Percentiles rank a stretch among this genome's conserved stretches.
phyloP scores from a whole-genome alignment of 1,140 invertebrate genomes.

The Cotesia vestalis region DNA sequence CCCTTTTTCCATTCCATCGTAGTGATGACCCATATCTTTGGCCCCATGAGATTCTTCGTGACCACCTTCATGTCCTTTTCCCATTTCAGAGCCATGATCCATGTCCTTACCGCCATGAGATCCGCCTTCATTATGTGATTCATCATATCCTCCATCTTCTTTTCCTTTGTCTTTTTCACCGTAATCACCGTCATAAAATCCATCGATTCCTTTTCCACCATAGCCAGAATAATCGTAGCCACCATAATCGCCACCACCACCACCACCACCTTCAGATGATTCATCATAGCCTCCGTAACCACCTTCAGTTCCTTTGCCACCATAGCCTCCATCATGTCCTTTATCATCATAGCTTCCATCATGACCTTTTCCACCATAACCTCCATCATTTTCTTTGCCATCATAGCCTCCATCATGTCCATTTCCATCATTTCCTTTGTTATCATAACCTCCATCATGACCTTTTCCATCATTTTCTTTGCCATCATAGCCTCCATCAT shows the following conservation, averaged over 20 bases:
- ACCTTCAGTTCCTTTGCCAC: background rate
- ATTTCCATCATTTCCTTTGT: constrained; percentile 11
- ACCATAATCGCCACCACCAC: background rate
- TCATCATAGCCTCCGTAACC: constrained; percentile 15
- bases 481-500: background rate
- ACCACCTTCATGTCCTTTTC: constrained; percentile 13
- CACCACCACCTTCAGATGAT: background rate
- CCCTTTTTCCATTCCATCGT: background rate
- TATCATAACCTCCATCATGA: background rate
- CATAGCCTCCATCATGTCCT: constrained; percentile 1
- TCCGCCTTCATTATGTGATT: background rate
- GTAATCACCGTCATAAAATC: constrained; percentile 16
- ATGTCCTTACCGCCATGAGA: background rate
- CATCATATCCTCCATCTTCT: background rate
- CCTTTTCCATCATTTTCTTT: background rate
- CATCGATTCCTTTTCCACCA: background rate
- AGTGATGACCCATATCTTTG: background rate
- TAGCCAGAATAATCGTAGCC: background rate
- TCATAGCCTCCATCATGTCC: constrained; percentile 1
- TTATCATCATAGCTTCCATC: constrained; percentile 5
- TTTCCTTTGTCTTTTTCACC: constrained; percentile 34
- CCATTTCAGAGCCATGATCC: constrained; percentile 17
- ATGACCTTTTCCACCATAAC: constrained; percentile 8
- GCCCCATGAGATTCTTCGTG: background rate
- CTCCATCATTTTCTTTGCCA: background rate